Conservation (phyloP, 2,113 vertebrate species). For the Heteronetta atricapilla region DNA sequence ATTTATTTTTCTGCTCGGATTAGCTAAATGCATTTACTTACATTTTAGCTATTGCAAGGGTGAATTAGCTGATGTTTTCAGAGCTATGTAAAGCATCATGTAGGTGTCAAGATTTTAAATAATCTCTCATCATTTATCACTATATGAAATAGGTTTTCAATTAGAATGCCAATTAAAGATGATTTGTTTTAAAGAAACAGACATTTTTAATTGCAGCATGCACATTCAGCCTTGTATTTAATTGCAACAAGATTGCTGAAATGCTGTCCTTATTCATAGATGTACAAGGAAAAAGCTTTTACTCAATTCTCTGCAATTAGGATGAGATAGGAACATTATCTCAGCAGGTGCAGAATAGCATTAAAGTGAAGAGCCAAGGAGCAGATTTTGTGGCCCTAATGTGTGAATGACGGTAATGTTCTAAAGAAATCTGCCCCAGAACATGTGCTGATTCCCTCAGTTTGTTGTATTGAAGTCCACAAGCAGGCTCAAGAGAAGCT, state of each 20-base stretch:
- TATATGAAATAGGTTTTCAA: slow-evolving; percentile 36
- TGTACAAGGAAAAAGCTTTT: not conserved
- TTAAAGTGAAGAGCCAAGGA: not conserved
- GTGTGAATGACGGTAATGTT: not conserved
- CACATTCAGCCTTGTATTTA: not conserved
- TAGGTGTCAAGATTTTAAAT: slow-evolving; percentile 5
- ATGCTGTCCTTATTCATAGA: slow-evolving; percentile 13
- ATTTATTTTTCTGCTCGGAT: not conserved
- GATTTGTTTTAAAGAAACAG: slow-evolving; percentile 57
- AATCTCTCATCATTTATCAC: slow-evolving; percentile 7
- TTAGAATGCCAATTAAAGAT: slow-evolving; percentile 58
- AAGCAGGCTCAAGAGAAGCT: not conserved
- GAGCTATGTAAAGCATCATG: not conserved
- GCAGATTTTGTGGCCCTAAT: not conserved
- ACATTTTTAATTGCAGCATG: slow-evolving; percentile 50
- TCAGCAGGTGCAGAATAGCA: not conserved
- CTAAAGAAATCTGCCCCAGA: not conserved
- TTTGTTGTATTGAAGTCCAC: not conserved
- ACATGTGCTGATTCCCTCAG: not conserved
- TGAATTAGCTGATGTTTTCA: not conserved
- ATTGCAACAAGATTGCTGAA: slow-evolving; percentile 16
- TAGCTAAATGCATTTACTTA: not conserved
- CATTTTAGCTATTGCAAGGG: not conserved
- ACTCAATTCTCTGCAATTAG: not conserved
- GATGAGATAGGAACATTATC: not conserved